A percentile compares a stretch with the other conserved stretches of the same genome.
These are phyloP conservation scores for Calvadosia cruxmelitensis DNA, from an alignment of 30 jellyfish, hydroid and myxozoan species.

Conservation along the genomic window DNA sequence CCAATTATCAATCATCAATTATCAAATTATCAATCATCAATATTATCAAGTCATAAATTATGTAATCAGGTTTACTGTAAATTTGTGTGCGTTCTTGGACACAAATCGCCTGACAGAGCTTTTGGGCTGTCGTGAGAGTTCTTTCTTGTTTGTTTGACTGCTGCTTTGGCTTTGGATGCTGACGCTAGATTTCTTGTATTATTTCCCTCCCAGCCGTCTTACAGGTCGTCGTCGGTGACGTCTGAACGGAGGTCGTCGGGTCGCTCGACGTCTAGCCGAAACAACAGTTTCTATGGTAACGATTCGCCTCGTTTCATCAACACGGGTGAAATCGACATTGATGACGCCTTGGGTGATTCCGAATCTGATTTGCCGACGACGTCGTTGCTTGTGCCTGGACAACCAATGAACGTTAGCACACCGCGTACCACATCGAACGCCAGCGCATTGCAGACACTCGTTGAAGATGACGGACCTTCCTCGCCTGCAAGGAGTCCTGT, in stretches of 20 bases:
- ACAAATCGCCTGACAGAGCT: too few species aligned
- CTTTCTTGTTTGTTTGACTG: too few species aligned
- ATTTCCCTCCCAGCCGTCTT: not conserved
- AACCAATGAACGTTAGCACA: not conserved
- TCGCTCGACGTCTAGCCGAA: not conserved
- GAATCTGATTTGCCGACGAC: constrained; percentile 14
- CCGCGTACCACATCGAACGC: not conserved
- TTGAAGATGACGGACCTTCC: constrained; percentile 77
- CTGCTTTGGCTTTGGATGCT: too few species aligned
- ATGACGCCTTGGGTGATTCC: constrained; percentile 9
- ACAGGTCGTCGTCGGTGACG: not conserved
- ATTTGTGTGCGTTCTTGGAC: too few species aligned
- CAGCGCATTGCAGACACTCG: constrained; percentile 40
- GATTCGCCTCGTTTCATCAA: constrained; percentile 55
- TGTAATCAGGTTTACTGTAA: too few species aligned
- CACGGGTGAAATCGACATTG: constrained; percentile 21
- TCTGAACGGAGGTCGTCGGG: not conserved
- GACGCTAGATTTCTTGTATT: not conserved
- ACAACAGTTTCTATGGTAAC: constrained; percentile 65
- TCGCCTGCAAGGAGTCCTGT: constrained; percentile 20
- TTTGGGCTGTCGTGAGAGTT: too few species aligned
- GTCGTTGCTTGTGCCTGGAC: constrained; percentile 14
- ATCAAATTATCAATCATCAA: too few species aligned
- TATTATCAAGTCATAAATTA: too few species aligned
- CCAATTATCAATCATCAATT: too few species aligned